Percentiles rank a stretch among this genome's conserved stretches.
These are phyloP conservation scores for Dromiciops gliroides DNA, from an alignment of 2,113 vertebrate species.

Conservation along the genomic window DNA sequence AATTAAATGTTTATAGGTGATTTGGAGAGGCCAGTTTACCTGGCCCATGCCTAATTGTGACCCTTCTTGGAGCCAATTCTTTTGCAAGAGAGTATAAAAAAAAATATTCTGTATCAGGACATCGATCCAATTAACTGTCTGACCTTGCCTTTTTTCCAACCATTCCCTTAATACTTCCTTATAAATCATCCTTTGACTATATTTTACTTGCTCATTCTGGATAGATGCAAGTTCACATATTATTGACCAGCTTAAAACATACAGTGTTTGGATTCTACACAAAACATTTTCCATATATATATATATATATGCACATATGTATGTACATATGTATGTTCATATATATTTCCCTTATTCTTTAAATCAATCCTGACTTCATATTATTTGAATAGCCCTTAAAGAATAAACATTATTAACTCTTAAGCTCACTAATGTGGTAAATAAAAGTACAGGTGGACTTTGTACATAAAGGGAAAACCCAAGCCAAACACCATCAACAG, in stretches of 20 bases:
- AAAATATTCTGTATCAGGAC: not conserved
- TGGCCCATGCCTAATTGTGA: not conserved
- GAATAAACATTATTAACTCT: not conserved
- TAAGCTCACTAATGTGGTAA: not conserved
- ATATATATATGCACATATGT: too few relatives aligned
- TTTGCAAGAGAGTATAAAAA: not conserved
- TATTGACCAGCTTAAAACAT: constrained; percentile 24
- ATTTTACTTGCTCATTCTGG: constrained; percentile 30
- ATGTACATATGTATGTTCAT: too few relatives aligned
- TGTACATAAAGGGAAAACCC: constrained; percentile 4
- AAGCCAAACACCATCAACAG: not conserved
- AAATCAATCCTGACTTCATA: constrained; percentile 53
- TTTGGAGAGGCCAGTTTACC: constrained; percentile 10
- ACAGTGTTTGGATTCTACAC: constrained; percentile 53
- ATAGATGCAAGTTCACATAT: constrained; percentile 45
- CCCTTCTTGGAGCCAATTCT: not conserved
- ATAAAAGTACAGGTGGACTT: constrained; percentile 49
- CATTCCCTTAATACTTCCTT: not conserved
- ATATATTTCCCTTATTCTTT: constrained; percentile 42
- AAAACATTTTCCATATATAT: constrained; percentile 50
- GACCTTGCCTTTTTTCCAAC: not conserved
- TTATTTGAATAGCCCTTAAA: constrained; percentile 55
- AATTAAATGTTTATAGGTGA: constrained; percentile 25
- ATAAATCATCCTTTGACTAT: not conserved
- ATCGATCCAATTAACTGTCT: not conserved